Evolutionary conservation across 2,888 invertebrate genomes (phyloP), one percentile per base, ranked within the genome.

Genomic region (Chironomus tentans): DNA sequence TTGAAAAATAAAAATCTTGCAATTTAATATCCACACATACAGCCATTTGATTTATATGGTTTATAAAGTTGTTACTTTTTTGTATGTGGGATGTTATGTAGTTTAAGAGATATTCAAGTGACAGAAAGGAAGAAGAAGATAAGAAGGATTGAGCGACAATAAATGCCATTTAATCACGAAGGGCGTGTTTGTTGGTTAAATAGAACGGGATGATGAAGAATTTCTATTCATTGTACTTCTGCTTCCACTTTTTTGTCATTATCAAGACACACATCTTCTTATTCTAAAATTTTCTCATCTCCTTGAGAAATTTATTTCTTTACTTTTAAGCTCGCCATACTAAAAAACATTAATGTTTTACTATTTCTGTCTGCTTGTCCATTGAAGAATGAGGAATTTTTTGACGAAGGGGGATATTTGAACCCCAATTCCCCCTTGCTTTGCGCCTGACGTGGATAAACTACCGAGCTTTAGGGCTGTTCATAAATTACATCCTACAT

Each of bases 161-260:
- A 62, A 73, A 70, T 46, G 70, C 50, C 38, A 70, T 70, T 70
- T 70, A 70, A 70, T 70, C 70, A 24, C 22, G 7, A 56, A 56
- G 7, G 18, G 18, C 56, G 56, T 56, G n/a, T n/a, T 15, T n/a
- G 56, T n/a, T 38, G 38, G 38, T 38, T 38, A 38, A 38, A 38
- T 38, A 7, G 24, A 68, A 28, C 46, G 21, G 38, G 15, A 69
- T 46, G 46, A 46, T 69, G 6, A 28, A 21, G 15, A 18, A 4
- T 69, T 46, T 28, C 15, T 47, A n/a, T 38, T 69, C 12, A 12
- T 47, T 38, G 46, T 18, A n/a, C 46, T 18, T 18, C 10, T 46
- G 68, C 69, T 38, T 69, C 24, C 13, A 28, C 6, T 38, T 38
- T 38, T 38, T 10, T 38, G 7, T 10, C 38, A 10, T 38, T 38